phyloP scores from a whole-genome alignment of 2,113 vertebrate species.

The Sinocyclocheilus maitianheensis region DNA sequence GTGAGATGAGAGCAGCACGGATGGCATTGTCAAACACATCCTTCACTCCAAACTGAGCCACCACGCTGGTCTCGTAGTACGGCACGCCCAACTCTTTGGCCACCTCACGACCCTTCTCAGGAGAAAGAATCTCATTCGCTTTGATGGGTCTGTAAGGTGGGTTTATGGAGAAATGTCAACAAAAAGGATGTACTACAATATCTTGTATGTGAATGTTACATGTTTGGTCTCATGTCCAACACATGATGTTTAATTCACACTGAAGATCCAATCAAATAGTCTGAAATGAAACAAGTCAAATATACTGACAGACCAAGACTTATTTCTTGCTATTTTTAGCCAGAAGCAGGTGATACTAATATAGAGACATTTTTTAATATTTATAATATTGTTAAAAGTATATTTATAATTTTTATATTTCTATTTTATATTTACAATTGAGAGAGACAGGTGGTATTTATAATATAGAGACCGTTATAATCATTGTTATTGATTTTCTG shows the following conservation, averaged over 20 bases:
- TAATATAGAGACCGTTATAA: too few species aligned
- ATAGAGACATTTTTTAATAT: too few species aligned
- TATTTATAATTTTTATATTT: too few species aligned
- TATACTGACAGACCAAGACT: too few species aligned
- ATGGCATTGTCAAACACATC: slow-evolving; percentile 87
- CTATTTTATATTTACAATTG: too few species aligned
- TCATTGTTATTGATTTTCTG: too few species aligned
- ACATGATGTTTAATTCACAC: neutral
- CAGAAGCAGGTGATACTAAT: too few species aligned
- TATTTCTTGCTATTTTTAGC: too few species aligned
- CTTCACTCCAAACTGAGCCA: slow-evolving; percentile 86
- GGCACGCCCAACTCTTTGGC: slow-evolving; percentile 86
- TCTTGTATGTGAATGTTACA: neutral
- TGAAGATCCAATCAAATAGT: neutral
- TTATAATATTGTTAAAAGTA: too few species aligned
- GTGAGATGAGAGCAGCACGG: slow-evolving; percentile 82
- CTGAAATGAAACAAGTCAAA: neutral
- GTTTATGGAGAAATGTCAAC: neutral
- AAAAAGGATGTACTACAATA: neutral
- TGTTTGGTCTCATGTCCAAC: neutral
- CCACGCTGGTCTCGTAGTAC: slow-evolving; percentile 85
- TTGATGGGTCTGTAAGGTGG: slow-evolving; percentile 78
- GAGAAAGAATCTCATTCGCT: slow-evolving; percentile 84
- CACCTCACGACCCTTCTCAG: slow-evolving; percentile 83
- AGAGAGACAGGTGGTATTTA: too few species aligned